Conservation (phyloP, 2,888 invertebrate genomes). For the Drosophila subquinaria region DNA sequence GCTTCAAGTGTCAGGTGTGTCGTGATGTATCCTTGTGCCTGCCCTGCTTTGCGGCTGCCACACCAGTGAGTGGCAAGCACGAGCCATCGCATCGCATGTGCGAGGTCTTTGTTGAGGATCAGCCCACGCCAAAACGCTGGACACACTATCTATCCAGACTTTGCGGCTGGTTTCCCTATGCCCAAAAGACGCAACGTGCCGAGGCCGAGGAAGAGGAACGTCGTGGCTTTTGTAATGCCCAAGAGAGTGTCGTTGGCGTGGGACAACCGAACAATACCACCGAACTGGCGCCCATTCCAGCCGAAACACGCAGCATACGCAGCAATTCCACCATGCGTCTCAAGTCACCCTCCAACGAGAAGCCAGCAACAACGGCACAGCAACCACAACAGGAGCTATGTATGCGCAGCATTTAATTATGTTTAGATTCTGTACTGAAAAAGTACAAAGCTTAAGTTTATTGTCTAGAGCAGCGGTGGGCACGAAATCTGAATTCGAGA, state of each 20-base stretch:
- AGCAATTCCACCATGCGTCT: slow-evolving; percentile 39
- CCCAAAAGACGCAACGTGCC: slow-evolving; percentile 47
- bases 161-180: slow-evolving; percentile 72
- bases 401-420: background rate
- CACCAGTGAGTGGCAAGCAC: slow-evolving; percentile 75
- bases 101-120: slow-evolving; percentile 84
- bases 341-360: slow-evolving; percentile 18
- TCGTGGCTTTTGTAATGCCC: slow-evolving; percentile 79
- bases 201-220: slow-evolving; percentile 71
- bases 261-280: slow-evolving; percentile 45
- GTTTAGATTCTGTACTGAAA: background rate
- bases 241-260: slow-evolving; percentile 52
- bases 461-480: background rate
- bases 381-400: slow-evolving; percentile 57
- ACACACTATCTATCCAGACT: slow-evolving; percentile 80
- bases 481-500: too few relatives aligned
- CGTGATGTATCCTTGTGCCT: slow-evolving; percentile 83
- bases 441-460: background rate
- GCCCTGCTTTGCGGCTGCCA: slow-evolving; percentile 84
- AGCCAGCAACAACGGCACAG: slow-evolving; percentile 22
- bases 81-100: slow-evolving; percentile 83
- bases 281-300: slow-evolving; percentile 63
- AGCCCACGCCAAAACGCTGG: slow-evolving; percentile 74
- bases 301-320: slow-evolving; percentile 64
- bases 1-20: slow-evolving; percentile 84